A percentile compares a stretch with the other conserved stretches of the same genome.
These are phyloP conservation scores for Alexandromys oeconomus DNA, from an alignment of 2,797 vertebrate genomes.

Conservation along the genomic window DNA sequence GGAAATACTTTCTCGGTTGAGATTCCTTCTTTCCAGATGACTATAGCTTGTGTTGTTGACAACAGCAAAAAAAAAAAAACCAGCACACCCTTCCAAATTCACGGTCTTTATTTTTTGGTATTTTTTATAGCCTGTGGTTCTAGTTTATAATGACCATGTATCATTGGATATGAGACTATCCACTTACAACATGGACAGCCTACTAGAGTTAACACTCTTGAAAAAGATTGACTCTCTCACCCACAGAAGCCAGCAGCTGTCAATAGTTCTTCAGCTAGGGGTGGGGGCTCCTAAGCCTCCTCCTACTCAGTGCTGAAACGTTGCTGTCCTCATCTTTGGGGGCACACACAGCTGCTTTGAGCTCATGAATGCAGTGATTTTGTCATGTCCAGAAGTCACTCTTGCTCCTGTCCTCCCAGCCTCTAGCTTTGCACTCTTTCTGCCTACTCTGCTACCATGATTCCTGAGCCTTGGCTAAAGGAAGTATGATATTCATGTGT, in stretches of 20 bases:
- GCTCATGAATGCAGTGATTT: neutral
- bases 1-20: neutral
- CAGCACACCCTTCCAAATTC: neutral
- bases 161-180: neutral
- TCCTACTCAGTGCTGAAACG: neutral
- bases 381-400: neutral
- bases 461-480: neutral
- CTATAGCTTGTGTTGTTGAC: neutral
- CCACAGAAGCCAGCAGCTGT: neutral
- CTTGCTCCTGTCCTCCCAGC: neutral
- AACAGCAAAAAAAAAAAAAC: neutral
- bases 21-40: neutral
- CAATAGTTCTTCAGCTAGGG: neutral
- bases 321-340: neutral
- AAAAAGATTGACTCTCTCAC: neutral
- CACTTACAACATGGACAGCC: neutral
- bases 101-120: neutral
- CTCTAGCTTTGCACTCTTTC: neutral
- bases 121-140: neutral
- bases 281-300: neutral
- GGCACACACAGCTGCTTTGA: neutral
- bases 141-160: neutral
- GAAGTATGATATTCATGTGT: neutral
- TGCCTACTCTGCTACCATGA: neutral
- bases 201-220: neutral